Percentiles rank a stretch among this genome's conserved stretches.
phyloP scores from a whole-genome alignment of 2,888 invertebrate species.

The Magallana nippona region DNA sequence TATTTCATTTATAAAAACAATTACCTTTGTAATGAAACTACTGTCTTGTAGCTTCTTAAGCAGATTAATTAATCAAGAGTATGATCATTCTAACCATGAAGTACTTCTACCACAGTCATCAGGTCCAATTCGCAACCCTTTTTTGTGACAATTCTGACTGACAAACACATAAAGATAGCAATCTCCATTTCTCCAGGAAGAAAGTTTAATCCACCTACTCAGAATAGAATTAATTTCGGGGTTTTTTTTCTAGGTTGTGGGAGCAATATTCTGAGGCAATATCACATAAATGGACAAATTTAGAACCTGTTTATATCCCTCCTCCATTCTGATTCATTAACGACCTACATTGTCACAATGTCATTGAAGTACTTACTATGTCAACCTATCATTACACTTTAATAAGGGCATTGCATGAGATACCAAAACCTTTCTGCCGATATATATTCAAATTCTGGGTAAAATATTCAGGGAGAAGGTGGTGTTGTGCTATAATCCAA shows the following conservation, averaged over 20 bases:
- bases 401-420: too few relatives aligned
- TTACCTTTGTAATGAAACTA: background rate
- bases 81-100: background rate
- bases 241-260: background rate
- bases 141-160: conserved; percentile 8
- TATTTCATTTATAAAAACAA: background rate
- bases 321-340: background rate
- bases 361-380: too few relatives aligned
- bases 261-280: background rate
- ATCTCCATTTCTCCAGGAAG: conserved; percentile 1
- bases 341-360: too few relatives aligned
- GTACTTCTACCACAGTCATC: background rate
- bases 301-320: background rate
- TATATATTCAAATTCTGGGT: background rate
- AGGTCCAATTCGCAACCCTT: background rate
- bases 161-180: conserved; percentile 1
- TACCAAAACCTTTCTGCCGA: too few relatives aligned
- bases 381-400: too few relatives aligned
- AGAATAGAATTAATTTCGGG: background rate
- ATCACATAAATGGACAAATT: background rate
- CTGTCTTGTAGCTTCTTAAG: background rate
- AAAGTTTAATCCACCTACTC: background rate
- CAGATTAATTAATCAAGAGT: too few relatives aligned
- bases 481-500: conserved; percentile 6
- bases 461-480: background rate